phyloP scores from a whole-genome alignment of 2,113 vertebrate genomes.

The Cromileptes altivelis region DNA sequence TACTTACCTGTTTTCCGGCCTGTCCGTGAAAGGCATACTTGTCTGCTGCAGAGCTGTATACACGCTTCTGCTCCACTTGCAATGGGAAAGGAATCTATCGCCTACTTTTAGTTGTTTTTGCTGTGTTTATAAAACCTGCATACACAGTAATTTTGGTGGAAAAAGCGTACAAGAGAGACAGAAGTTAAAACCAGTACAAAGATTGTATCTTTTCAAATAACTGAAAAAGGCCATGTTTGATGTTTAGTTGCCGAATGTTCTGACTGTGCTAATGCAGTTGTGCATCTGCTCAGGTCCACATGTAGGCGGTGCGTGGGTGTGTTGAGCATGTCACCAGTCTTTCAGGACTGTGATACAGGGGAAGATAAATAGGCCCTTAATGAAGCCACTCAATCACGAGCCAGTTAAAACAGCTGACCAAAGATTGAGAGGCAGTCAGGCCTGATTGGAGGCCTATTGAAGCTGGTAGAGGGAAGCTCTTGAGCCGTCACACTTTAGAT shows the following conservation, averaged over 20 bases:
- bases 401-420: conserved; percentile 79
- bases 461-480: conserved; percentile 58
- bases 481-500: conserved; percentile 74
- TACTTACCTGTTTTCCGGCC: no score
- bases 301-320: conserved; percentile 61
- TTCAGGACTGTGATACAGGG: conserved; percentile 64
- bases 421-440: conserved; percentile 71
- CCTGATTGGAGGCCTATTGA: conserved; percentile 74
- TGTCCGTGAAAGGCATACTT: no score
- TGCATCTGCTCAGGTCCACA: conserved; percentile 59
- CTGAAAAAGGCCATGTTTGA: neutral
- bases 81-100: no score
- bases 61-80: no score
- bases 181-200: neutral
- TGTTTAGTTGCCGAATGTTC: conserved; percentile 32
- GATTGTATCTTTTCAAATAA: conserved; percentile 6
- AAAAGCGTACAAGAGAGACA: no score
- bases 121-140: no score
- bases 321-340: conserved; percentile 66
- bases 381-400: conserved; percentile 82
- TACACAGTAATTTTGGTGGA: no score
- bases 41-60: no score
- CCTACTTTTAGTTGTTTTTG: no score
- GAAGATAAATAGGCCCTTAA: conserved; percentile 82
- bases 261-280: conserved; percentile 43